These are phyloP conservation scores for Scaptomyza flava DNA, from an alignment of 2,888 invertebrate genomes.

Conservation along the genomic window DNA sequence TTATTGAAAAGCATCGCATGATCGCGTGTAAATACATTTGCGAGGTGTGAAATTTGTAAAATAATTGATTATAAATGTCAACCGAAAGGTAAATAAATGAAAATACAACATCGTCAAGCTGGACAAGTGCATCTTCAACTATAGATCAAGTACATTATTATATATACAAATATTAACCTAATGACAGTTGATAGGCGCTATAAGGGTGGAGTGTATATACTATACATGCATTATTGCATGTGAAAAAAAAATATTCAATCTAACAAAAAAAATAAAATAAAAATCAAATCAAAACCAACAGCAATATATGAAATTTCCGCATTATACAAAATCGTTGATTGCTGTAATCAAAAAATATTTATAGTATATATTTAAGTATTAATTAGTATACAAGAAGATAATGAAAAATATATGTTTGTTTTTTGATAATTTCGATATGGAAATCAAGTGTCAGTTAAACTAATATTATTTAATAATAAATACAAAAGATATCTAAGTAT, in stretches of 20 bases:
- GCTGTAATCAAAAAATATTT: conserved; percentile 50
- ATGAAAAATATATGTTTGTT: conserved; percentile 43
- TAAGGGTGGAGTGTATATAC: conserved; percentile 26
- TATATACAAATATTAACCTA: conserved; percentile 28
- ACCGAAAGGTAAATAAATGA: conserved; percentile 36
- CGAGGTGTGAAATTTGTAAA: conserved; percentile 66
- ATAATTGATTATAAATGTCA: conserved; percentile 64
- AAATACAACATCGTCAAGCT: conserved; percentile 15
- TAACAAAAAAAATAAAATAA: not conserved
- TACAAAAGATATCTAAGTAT: conserved; percentile 29
- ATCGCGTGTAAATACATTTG: conserved; percentile 70
- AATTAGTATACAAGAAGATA: conserved; percentile 46
- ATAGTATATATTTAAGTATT: conserved; percentile 60
- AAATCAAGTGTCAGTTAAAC: conserved; percentile 67
- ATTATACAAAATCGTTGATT: conserved; percentile 48
- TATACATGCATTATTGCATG: conserved; percentile 10
- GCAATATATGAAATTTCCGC: conserved; percentile 29
- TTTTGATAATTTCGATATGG: conserved; percentile 61
- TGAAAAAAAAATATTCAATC: conserved; percentile 13
- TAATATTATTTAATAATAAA: conserved; percentile 60
- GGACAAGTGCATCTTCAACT: conserved; percentile 20
- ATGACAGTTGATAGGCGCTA: conserved; percentile 38
- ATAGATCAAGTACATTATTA: conserved; percentile 31
- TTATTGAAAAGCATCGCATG: conserved; percentile 50
- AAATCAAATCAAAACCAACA: not conserved